phyloP scores from a whole-genome alignment of 2,113 vertebrate species.

The Dicerorhinus sumatrensis region DNA sequence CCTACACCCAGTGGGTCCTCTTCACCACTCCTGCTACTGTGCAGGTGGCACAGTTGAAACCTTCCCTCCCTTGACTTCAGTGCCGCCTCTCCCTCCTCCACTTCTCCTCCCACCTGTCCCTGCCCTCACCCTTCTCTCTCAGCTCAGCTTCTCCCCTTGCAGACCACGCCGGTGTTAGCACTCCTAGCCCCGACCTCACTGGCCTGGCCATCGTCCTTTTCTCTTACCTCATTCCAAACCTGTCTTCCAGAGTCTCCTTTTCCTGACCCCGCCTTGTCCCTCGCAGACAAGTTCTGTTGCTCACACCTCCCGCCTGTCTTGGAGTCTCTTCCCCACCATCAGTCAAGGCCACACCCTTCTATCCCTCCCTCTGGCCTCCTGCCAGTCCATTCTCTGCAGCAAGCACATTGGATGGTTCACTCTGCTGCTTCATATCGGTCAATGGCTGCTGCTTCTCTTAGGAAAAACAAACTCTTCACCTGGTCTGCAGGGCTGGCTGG shows the following conservation, averaged over 20 bases:
- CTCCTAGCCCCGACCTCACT: background rate
- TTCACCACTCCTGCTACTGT: background rate
- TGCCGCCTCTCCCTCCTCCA: too few species aligned
- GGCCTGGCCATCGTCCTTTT: background rate
- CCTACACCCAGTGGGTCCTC: too few species aligned
- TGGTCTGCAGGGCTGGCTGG: background rate
- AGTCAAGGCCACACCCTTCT: background rate
- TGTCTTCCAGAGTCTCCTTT: background rate
- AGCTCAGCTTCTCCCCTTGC: background rate
- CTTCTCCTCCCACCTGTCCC: too few species aligned
- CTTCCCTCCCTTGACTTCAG: background rate
- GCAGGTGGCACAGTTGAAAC: background rate
- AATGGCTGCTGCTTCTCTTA: background rate
- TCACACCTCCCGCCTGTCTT: background rate
- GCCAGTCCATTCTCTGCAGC: background rate
- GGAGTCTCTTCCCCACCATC: background rate
- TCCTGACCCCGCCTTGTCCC: background rate
- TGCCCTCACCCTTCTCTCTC: background rate
- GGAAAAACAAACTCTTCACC: background rate
- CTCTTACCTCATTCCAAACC: background rate
- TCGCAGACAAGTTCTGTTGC: background rate
- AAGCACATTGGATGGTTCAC: too few species aligned
- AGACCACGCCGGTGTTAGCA: fast-evolving
- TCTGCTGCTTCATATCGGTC: background rate
- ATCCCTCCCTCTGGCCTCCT: background rate